Base-by-base conservation (phyloP, 1,140 invertebrate species). In the Drosophila hydei region DNA sequence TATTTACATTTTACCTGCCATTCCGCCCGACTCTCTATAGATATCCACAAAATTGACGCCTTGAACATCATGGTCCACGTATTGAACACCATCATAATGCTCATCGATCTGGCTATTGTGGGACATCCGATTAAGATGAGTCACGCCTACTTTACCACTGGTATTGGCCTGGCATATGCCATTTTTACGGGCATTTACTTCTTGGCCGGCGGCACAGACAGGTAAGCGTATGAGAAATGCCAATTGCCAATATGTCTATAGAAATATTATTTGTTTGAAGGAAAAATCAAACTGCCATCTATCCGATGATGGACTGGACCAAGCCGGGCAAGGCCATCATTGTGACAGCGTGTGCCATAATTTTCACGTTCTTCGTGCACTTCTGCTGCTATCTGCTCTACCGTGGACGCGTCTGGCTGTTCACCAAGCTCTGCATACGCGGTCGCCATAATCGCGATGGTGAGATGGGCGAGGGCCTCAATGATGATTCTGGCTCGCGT, bases 141-240 rank as follows among this genome's bases (percentile, higher is more conserved):
- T 14, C 94, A 95, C 81, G 94, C 94, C 81, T 94, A 94, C 92
- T 94, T 94, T 85, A 93, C 93, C 14, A 79, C 94, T 1, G 70
- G 93, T 4, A 92, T 94, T 69, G 93, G 93, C 12, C 43, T 93
- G 1, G 67, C 91, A 6, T 96, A 96, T 79, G 76, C 93, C 1
- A 71, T 94, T 18, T 96, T 96, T 73, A 94, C 93, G 7, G 68
- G 94, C 8, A 92, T 96, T 40, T 96, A 96, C 79, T 95, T 94
- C 87, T 58, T 91, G 4, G 93, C 93, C 19, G 95, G 95, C 21
- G 96, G 95, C 33, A 93, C 93, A 4, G 93, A 94, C 75, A 94
- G 93, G 90, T 92, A 60, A 77, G 72, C 51, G 0, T 12, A 56
- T 40, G 38, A 0, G 3, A 33, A 5, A 19, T 19, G 4, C 9